Conservation (phyloP, 2,113 vertebrate species). For the Coptodon rendalli region DNA sequence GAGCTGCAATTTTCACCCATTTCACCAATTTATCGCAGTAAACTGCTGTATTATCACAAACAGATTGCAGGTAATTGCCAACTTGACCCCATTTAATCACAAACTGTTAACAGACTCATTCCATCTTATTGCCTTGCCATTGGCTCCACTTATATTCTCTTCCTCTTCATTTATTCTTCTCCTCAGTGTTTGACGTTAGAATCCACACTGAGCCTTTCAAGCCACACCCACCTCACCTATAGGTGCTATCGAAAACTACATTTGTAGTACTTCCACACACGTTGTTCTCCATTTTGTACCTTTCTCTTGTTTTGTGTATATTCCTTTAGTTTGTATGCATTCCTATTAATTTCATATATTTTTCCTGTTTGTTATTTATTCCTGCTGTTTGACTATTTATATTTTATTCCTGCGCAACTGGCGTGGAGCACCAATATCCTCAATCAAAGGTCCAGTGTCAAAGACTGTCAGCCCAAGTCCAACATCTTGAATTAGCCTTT, state of each 20-base stretch:
- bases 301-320: background rate
- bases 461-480: background rate
- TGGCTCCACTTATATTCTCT: background rate
- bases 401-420: background rate
- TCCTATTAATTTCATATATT: background rate
- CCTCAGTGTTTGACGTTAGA: background rate
- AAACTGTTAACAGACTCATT: background rate
- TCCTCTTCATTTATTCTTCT: background rate
- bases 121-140: background rate
- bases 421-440: background rate
- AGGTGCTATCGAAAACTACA: background rate
- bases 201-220: background rate
- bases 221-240: background rate
- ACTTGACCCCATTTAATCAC: background rate
- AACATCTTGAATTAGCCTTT: slow-evolving; percentile 54
- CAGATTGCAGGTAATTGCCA: background rate
- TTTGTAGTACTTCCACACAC: background rate
- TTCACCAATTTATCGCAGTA: background rate
- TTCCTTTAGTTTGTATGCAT: background rate
- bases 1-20: background rate
- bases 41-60: background rate
- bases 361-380: background rate
- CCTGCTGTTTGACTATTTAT: background rate
- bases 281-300: background rate
- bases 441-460: slow-evolving; percentile 3